A percentile compares a stretch with the other conserved stretches of the same genome.
Evolutionary conservation across 2,797 vertebrate genomes (phyloP).

Genomic region (Lagocephalus sceleratus): DNA sequence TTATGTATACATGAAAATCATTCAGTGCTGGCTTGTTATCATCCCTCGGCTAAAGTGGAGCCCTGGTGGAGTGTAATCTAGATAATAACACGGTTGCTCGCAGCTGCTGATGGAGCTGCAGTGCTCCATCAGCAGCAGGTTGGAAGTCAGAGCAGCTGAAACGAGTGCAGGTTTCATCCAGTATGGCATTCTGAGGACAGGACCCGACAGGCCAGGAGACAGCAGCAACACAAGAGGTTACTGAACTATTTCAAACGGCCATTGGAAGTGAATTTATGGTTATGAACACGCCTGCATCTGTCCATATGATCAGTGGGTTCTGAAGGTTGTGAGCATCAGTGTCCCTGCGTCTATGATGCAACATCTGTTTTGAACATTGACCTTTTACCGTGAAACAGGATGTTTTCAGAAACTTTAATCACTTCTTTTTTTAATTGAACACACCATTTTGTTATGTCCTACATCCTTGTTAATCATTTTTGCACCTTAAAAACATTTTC

Average conservation of each 20-base stretch:
- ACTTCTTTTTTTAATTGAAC: no score
- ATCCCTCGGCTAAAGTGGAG: slow-evolving; percentile 56
- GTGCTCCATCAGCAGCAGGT: slow-evolving; percentile 35
- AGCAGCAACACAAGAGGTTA: slow-evolving; percentile 1
- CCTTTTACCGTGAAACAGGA: no score
- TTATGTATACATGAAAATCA: slow-evolving; percentile 13
- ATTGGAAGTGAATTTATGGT: background rate
- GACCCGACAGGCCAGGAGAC: slow-evolving; percentile 61
- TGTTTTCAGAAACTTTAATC: no score
- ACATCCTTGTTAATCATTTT: no score
- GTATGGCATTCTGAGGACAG: slow-evolving; percentile 55
- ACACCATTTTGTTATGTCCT: no score
- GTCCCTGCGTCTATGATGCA: background rate
- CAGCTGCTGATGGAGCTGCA: slow-evolving; percentile 55
- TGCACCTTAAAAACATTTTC: no score
- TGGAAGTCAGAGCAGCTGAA: slow-evolving; percentile 37
- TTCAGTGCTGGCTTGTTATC: slow-evolving; percentile 27
- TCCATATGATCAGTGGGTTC: background rate
- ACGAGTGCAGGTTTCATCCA: slow-evolving; percentile 42
- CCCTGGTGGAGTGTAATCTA: slow-evolving; percentile 57
- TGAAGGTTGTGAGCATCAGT: background rate
- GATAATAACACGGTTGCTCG: slow-evolving; percentile 65
- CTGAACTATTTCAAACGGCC: background rate
- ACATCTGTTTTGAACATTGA: background rate
- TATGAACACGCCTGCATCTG: background rate